A percentile compares a stretch with the other conserved stretches of the same genome.
These are phyloP conservation scores for Enteromius afrohamiltoni DNA, from an alignment of 2,797 vertebrate species.

Conservation along the genomic window DNA sequence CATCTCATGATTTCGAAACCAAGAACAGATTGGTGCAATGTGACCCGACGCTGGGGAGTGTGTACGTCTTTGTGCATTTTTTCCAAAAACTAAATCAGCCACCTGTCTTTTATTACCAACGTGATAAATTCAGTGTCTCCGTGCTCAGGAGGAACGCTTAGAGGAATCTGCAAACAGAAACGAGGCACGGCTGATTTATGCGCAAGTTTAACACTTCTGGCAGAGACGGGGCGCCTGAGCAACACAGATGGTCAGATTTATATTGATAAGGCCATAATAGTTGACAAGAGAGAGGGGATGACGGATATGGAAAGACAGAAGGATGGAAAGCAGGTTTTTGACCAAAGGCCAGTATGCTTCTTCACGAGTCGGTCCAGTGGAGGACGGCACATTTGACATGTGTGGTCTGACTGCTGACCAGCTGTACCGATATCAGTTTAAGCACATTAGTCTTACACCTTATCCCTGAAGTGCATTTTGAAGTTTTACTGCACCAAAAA, in stretches of 20 bases:
- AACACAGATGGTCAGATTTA: slow-evolving; percentile 67
- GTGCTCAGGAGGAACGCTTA: slow-evolving; percentile 56
- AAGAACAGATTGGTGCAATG: slow-evolving; percentile 28
- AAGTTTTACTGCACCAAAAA: background rate
- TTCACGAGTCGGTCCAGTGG: background rate
- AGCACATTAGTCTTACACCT: background rate
- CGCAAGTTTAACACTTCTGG: slow-evolving; percentile 64
- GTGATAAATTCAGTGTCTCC: slow-evolving; percentile 44
- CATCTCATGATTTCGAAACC: slow-evolving; percentile 20
- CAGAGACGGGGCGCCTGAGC: slow-evolving; percentile 61
- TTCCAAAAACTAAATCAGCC: slow-evolving; percentile 31
- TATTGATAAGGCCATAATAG: slow-evolving; percentile 62
- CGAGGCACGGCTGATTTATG: slow-evolving; percentile 68
- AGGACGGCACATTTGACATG: slow-evolving; percentile 32
- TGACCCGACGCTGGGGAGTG: slow-evolving; percentile 22
- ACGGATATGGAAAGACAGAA: slow-evolving; percentile 51
- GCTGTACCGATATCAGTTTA: slow-evolving; percentile 4
- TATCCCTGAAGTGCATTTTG: background rate
- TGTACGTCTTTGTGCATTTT: background rate
- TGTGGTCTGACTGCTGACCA: slow-evolving; percentile 31
- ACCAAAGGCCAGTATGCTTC: slow-evolving; percentile 24
- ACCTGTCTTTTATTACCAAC: slow-evolving; percentile 59
- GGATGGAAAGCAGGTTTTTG: slow-evolving; percentile 47
- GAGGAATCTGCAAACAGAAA: slow-evolving; percentile 63
- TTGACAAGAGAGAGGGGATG: slow-evolving; percentile 41